A percentile compares a stretch with the other conserved stretches of the same genome.
phyloP scores from a whole-genome alignment of 2,113 vertebrate genomes.

The Rhinolophus sinicus region DNA sequence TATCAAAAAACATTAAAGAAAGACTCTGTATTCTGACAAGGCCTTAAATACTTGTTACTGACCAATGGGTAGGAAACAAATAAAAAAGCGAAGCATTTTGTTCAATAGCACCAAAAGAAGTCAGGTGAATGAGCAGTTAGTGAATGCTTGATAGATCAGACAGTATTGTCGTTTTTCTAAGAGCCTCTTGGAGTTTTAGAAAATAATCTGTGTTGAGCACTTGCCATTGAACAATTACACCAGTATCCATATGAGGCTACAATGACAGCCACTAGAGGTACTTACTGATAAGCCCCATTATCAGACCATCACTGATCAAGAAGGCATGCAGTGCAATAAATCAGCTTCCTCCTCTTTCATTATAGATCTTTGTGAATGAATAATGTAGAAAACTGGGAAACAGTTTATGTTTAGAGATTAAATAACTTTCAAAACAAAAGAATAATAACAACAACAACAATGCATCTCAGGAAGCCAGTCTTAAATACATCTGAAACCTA shows the following conservation, averaged over 20 bases:
- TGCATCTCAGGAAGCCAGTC: neutral
- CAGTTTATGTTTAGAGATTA: neutral
- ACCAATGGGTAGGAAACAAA: constrained; percentile 32
- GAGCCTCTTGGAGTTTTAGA: constrained; percentile 32
- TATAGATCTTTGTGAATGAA: neutral
- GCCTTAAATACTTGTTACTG: constrained; percentile 74
- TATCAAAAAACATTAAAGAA: constrained; percentile 72
- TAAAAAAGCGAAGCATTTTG: constrained; percentile 35
- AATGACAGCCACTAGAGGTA: neutral
- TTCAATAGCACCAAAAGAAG: constrained; percentile 10
- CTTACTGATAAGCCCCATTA: constrained; percentile 33
- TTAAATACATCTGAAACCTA: neutral
- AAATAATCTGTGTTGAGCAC: neutral
- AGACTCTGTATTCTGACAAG: constrained; percentile 72
- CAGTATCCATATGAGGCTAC: neutral
- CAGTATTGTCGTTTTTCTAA: neutral
- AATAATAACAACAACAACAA: neutral
- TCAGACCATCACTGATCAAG: neutral
- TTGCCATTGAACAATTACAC: neutral
- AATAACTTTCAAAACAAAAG: neutral
- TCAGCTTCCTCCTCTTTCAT: neutral
- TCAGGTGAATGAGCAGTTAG: neutral
- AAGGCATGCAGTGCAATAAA: neutral
- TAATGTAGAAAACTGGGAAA: neutral
- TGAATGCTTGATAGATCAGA: constrained; percentile 11